Evolutionary conservation across 1,140 invertebrate genomes (phyloP).

Genomic region (Heliconius eleuchia): DNA sequence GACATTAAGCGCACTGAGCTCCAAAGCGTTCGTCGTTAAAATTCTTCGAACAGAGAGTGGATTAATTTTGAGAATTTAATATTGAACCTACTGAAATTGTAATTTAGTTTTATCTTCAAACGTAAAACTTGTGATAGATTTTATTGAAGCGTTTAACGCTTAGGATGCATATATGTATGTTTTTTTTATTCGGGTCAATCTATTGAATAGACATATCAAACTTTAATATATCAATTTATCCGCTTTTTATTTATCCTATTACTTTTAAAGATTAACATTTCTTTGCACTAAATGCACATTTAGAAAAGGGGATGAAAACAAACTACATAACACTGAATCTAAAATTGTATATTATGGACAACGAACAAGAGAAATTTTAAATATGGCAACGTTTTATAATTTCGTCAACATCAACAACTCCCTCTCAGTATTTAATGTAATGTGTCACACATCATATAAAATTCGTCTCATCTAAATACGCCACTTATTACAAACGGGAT

Average conservation of each 20-base stretch:
- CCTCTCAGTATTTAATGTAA: not conserved
- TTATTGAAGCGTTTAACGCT: not conserved
- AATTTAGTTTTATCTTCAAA: not conserved
- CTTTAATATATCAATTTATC: too few relatives aligned
- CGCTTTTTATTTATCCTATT: too few relatives aligned
- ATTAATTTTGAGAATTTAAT: slow-evolving; percentile 35
- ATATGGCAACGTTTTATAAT: not conserved
- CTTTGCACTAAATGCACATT: too few relatives aligned
- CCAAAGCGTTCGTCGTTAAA: slow-evolving; percentile 23
- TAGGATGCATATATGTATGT: not conserved
- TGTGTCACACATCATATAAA: not conserved
- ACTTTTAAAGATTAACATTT: too few relatives aligned
- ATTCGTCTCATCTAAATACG: not conserved
- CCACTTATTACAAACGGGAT: not conserved
- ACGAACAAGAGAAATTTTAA: too few relatives aligned
- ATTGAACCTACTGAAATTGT: slow-evolving; percentile 3
- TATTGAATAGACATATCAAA: too few relatives aligned
- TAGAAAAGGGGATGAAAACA: too few relatives aligned
- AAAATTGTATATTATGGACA: too few relatives aligned
- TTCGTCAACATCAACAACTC: not conserved
- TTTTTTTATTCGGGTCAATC: not conserved
- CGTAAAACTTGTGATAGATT: not conserved
- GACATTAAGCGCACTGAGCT: slow-evolving; percentile 31
- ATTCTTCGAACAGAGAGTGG: slow-evolving; percentile 25
- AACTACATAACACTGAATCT: too few relatives aligned